Conservation (phyloP, 2,113 vertebrate species). For the Thymallus thymallus region DNA sequence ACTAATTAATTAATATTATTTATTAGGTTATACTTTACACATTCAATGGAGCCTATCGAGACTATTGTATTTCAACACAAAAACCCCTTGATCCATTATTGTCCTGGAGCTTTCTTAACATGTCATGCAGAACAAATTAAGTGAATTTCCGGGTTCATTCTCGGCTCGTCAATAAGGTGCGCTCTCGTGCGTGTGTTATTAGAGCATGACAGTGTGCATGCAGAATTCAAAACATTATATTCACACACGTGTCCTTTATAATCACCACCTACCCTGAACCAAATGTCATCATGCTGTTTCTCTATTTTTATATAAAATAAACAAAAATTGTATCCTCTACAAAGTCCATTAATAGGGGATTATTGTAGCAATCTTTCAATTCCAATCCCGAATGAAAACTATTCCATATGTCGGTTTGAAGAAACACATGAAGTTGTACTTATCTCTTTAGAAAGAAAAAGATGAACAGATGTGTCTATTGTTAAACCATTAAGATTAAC, state of each 20-base stretch:
- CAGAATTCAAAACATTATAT: neutral
- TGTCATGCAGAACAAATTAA: constrained; percentile 51
- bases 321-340: no score
- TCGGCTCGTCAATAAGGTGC: neutral
- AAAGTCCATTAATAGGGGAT: no score
- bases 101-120: constrained; percentile 52
- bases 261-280: no score
- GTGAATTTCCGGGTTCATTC: constrained; percentile 60
- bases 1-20: neutral
- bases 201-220: no score
- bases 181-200: no score
- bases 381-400: constrained; percentile 35
- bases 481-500: constrained; percentile 86
- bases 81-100: no score
- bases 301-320: no score
- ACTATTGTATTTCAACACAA: no score
- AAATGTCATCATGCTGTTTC: no score
- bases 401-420: no score
- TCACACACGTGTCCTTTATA: neutral
- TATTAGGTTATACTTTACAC: no score
- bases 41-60: neutral
- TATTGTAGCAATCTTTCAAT: neutral
- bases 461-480: constrained; percentile 89
- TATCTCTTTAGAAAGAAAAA: constrained; percentile 66
- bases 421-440: constrained; percentile 43